Evolutionary conservation across 2,888 invertebrate species (phyloP), one percentile per base, ranked within the genome.

Genomic region (Coenonympha glycerion): DNA sequence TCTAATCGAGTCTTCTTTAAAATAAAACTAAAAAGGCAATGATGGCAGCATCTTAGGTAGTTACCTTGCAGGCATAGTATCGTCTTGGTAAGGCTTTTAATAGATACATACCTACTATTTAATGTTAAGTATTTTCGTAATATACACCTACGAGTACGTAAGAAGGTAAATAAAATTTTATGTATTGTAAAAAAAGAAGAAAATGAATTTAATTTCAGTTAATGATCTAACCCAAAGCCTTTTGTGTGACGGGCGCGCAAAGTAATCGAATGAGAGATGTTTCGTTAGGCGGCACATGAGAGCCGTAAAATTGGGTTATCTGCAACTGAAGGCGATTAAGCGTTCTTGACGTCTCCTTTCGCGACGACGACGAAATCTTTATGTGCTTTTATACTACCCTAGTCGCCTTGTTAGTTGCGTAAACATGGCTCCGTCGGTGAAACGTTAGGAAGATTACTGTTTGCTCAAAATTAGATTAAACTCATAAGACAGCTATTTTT

Each of bases 291-390:
- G 55, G 55, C 55, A 57, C 55, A 58, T 55, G 56, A 57, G 54
- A 59, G 58, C 53, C 47, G 58, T 58, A 56, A 59, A 58, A 58
- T 59, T 59, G 59, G 55, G 58, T 59, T 59, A 59, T 59, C 56
- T 50, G 55, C 53, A 55, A 55, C 54, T 59, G 53, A 58, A 59
- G 54, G 54, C 56, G 56, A 59, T 56, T 58, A 59, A 55, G 53
- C 52, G 53, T 48, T 49, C 53, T 56, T 56, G 56, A 52, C 54
- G 51, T 54, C 47, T 52, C 53, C 47, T 51, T 56, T 58, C 45
- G 34, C 52, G 56, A 41, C 52, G 49, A 40, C 52, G 56, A 28
- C 52, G 42, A 40, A 45, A 45, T 49, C 50, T 54, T 51, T 51
- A 47, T 51, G 51, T 51, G 47, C 52, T 52, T 52, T 52, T 48